Evolutionary conservation across 1,140 invertebrate genomes (phyloP).

Genomic region (Cotesia glomerata): DNA sequence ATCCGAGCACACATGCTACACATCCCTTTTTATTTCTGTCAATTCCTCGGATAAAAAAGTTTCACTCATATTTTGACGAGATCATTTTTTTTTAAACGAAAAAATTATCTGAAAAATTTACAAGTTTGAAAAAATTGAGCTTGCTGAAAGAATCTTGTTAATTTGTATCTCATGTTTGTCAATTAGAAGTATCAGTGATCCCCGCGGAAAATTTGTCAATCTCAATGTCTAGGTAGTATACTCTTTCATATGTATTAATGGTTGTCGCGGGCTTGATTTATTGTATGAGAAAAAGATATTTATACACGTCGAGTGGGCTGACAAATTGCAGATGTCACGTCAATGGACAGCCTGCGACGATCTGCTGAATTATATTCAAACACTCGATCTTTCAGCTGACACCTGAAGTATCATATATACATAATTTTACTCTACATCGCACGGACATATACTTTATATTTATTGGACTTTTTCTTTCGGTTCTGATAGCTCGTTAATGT

Average conservation of each 20-base stretch:
- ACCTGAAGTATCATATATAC: neutral
- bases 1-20: neutral
- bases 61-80: too few relatives aligned
- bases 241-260: constrained; percentile 10
- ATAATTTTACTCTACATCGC: neutral
- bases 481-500: too few relatives aligned
- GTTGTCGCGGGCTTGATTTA: constrained; percentile 14
- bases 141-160: neutral
- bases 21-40: neutral
- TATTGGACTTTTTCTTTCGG: too few relatives aligned
- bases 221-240: neutral
- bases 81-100: too few relatives aligned
- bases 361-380: constrained; percentile 8
- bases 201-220: constrained; percentile 11
- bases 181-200: neutral
- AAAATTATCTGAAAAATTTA: too few relatives aligned
- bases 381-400: constrained; percentile 1
- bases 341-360: constrained; percentile 14
- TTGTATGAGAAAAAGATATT: constrained; percentile 22
- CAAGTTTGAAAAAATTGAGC: too few relatives aligned
- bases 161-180: neutral
- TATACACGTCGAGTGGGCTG: constrained; percentile 5
- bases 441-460: too few relatives aligned
- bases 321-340: constrained; percentile 16
- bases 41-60: neutral